Percentiles rank a stretch among this genome's conserved stretches.
Evolutionary conservation across 2,888 invertebrate species (phyloP).

Genomic region (Lasiommata megera): DNA sequence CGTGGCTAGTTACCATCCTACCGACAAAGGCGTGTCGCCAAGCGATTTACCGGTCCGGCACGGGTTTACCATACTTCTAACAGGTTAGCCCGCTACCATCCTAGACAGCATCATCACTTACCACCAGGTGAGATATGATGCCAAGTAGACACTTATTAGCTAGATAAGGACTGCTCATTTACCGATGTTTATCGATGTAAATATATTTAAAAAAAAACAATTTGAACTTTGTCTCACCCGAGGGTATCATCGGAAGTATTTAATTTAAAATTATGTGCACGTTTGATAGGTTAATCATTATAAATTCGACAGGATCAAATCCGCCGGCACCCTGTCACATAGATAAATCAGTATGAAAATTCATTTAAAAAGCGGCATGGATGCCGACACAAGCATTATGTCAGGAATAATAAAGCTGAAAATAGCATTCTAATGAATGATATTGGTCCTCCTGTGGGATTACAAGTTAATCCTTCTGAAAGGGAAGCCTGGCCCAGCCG

Average conservation of each 20-base stretch:
- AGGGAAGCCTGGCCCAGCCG: conserved; percentile 47
- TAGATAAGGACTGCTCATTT: too few species aligned
- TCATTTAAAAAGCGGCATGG: conserved; percentile 56
- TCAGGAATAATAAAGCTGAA: conserved; percentile 66
- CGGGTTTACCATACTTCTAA: too few species aligned
- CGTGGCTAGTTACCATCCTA: too few species aligned
- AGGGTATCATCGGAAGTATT: background rate
- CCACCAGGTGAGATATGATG: too few species aligned
- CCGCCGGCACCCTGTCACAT: conserved; percentile 12
- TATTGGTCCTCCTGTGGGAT: conserved; percentile 74
- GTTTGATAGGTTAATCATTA: conserved; percentile 18
- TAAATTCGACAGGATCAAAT: conserved; percentile 25
- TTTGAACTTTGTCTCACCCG: background rate
- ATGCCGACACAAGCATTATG: conserved; percentile 46
- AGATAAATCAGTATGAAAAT: conserved; percentile 42
- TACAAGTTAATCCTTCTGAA: conserved; percentile 78
- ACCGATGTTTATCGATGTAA: too few species aligned
- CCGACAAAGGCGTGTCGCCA: too few species aligned
- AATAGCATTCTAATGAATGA: conserved; percentile 76
- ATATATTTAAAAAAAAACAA: too few species aligned
- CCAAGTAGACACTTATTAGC: too few species aligned
- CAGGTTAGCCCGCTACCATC: too few species aligned
- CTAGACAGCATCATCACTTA: too few species aligned
- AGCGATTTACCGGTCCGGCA: too few species aligned
- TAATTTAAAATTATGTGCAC: conserved; percentile 6